Base-by-base conservation (phyloP, 2,113 vertebrate genomes). In the Benitochromis conjunctus region DNA sequence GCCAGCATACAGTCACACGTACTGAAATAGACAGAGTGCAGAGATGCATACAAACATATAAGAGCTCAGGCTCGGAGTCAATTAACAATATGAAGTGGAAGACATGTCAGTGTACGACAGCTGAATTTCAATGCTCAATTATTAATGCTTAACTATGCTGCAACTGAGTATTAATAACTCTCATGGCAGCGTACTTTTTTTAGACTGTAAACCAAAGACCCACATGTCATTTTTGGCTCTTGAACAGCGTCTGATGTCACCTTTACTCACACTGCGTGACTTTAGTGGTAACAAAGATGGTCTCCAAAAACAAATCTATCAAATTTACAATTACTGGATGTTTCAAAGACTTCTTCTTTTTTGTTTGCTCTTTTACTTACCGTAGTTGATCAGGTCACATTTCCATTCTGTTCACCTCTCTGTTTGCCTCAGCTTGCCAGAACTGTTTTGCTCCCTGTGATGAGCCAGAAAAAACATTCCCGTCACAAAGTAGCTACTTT, bases 41-140 rank as follows among this genome's bases (percentile, higher is more conserved):
- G 69, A 74, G 24, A 74, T 74, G 21, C 41, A 29, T 19, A 2
- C 24, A 74, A 48, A 48, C 43, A 48, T 24, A 29, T 51, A 48
- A 16, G 24, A 48, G 24, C 14, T 29, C 41, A 29, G 14, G 41
- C 66, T 74, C 41, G 0, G 41, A 0, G 0, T 16, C 21, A 71
- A 48, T 26, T 46, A 74, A 48, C 9, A 29, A 18, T 29, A 1
- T 48, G 16, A 46, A 46, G 13, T 48, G 13, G 2, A 29, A 74
- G 8, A 7, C 13, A 48, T 29, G 41, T 29, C 21, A 71, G 41
- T 0, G 21, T 71, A 0, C 1, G 21, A 71, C 66, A 46, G 66
- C 66, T 10, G 21, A 46, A 48, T 71, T 43, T 69, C 43, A 69
- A 43, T 43, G 21, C 64, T 43, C 64, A 7, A 7, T 41, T 38